phyloP scores from a whole-genome alignment of 2,113 vertebrate species.

The Pimephales promelas region DNA sequence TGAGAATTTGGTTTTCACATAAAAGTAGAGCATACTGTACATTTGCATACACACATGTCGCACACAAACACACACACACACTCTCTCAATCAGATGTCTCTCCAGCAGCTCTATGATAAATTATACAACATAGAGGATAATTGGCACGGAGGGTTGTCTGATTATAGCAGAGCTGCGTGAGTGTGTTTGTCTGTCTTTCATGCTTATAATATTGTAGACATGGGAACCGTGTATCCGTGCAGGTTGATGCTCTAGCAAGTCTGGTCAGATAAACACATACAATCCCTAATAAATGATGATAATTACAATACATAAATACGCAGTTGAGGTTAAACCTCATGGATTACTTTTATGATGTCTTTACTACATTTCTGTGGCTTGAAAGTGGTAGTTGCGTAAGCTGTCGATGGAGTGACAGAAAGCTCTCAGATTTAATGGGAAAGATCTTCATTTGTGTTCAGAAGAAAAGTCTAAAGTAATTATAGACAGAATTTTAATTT shows the following conservation, averaged over 20 bases:
- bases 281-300: neutral
- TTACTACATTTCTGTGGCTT: too few relatives aligned
- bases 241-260: neutral
- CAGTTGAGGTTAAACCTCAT: neutral
- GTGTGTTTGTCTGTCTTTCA: constrained; percentile 28
- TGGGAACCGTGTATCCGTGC: constrained; percentile 13
- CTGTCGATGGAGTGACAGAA: too few relatives aligned
- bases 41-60: neutral
- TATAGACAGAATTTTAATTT: too few relatives aligned
- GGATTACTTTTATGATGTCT: too few relatives aligned
- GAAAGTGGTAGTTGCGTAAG: too few relatives aligned
- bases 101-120: constrained; percentile 53
- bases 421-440: too few relatives aligned
- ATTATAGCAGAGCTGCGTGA: constrained; percentile 30
- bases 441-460: too few relatives aligned
- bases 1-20: neutral
- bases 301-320: neutral
- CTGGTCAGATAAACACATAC: neutral
- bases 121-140: constrained; percentile 56
- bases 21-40: constrained; percentile 10
- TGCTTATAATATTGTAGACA: constrained; percentile 15
- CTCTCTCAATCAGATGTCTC: constrained; percentile 35
- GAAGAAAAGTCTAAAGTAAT: too few relatives aligned
- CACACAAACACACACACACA: constrained; percentile 21
- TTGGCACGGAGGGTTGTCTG: constrained; percentile 47